Base-by-base conservation (phyloP, 2,888 invertebrate species). In the Aporophyla nigra region DNA sequence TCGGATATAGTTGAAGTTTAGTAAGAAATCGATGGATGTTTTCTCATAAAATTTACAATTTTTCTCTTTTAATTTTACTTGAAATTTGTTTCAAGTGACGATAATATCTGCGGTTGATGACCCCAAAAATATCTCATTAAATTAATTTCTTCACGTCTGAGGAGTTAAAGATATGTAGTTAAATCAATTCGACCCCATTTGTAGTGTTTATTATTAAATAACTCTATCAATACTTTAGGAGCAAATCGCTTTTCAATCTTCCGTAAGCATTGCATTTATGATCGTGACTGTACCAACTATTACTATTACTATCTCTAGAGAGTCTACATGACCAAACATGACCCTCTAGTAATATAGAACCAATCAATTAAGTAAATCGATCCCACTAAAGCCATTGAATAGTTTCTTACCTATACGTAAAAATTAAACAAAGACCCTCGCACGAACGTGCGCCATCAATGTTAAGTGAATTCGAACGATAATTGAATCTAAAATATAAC, bases 301-400 rank as follows among this genome's bases (percentile, higher is more conserved):
- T 59, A 33, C 3, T 33, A 21, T 21, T 59, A 19, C 1, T 59
- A 33, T 33, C 59, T 10, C n/a, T 24, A 24, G 24, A 46, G n/a
- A 67, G n/a, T 24, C 19, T 33, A 24, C n/a, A 33, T n/a, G n/a
- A 16, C 5, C 66, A 21, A 49, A 51, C 5, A n/a, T n/a, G 19
- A 53, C 4, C 40, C 19, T 67, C 53, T 2, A 53, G 5, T 10
- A 16, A 33, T 21, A 53, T n/a, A 40, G 40, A 51, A 51, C 69
- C 43, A 43, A 72, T 56, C 43, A 72, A 54, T 69, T 27, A 68
- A 40, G 43, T 51, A 16, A 74, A 24, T 24, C 7, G n/a, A 51
- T 9, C 40, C n/a, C 14, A 43, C 21, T 27, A 21, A 24, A 59
- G 12, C 7, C 49, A 27, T 24, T 24, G 33, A 40, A 70, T 70